Percentiles rank a stretch among this genome's conserved stretches.
These are phyloP conservation scores for Siniperca knerii DNA, from an alignment of 2,113 vertebrate genomes.

Conservation along the genomic window DNA sequence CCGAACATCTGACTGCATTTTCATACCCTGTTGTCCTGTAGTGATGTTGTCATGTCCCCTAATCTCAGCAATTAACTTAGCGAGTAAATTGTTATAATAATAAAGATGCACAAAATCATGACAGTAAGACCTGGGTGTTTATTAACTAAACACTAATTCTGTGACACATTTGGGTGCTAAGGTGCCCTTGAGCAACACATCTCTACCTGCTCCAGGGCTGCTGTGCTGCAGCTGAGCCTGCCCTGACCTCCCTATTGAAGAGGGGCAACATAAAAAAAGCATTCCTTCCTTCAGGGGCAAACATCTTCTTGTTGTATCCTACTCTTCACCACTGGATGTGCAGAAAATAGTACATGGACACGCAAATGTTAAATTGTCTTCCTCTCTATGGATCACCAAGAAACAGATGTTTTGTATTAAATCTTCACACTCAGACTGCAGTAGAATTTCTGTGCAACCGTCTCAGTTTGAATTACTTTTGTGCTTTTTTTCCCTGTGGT, in stretches of 20 bases:
- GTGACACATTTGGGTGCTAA: background rate
- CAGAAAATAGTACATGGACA: background rate
- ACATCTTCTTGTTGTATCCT: slow-evolving; percentile 5
- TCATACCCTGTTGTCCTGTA: background rate
- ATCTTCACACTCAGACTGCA: slow-evolving; percentile 28
- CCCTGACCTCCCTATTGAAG: slow-evolving; percentile 26
- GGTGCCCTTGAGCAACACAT: slow-evolving; percentile 23
- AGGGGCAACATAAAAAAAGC: background rate
- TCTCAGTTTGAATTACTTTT: slow-evolving; percentile 5
- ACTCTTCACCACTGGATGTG: background rate
- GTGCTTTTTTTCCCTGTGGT: background rate
- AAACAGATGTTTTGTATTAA: slow-evolving; percentile 63
- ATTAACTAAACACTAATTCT: background rate
- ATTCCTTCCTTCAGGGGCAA: background rate
- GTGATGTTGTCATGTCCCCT: background rate
- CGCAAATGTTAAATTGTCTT: background rate
- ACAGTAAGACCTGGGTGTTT: background rate
- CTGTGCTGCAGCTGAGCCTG: background rate
- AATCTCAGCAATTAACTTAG: background rate
- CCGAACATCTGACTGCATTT: background rate
- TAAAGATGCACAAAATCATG: background rate
- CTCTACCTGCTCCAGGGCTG: background rate
- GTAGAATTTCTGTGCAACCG: slow-evolving; percentile 45
- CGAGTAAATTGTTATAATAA: background rate
- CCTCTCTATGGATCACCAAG: background rate